These are phyloP conservation scores for Epinephelus malabaricus DNA, from an alignment of 2,797 vertebrate genomes.

Conservation along the genomic window DNA sequence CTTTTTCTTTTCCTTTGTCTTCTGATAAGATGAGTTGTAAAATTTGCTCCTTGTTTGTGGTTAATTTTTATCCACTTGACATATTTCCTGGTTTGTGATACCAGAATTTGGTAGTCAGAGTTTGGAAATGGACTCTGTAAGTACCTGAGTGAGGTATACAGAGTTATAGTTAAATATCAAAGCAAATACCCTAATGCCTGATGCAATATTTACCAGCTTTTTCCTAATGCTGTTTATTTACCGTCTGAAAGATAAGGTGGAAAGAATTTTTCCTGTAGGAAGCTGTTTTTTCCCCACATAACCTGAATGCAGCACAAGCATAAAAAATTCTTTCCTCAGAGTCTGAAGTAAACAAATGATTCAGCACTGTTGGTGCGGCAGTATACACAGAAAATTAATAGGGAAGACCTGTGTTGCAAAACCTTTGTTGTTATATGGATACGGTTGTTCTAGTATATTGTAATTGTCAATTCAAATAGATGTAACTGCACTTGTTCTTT, in stretches of 20 bases:
- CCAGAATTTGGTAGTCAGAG: neutral
- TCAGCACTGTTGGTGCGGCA: conserved; percentile 40
- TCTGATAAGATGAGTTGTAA: neutral
- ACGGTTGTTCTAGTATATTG: neutral
- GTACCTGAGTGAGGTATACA: neutral
- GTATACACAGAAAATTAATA: conserved; percentile 12
- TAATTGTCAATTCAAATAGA: conserved; percentile 11
- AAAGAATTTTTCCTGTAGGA: neutral
- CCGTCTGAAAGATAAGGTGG: neutral
- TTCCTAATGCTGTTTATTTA: neutral
- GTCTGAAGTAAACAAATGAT: conserved; percentile 61
- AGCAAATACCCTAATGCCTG: neutral
- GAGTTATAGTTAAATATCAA: neutral
- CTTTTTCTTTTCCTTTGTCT: neutral
- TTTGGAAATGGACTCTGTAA: neutral
- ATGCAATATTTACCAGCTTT: neutral
- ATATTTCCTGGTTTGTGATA: neutral
- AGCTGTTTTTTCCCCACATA: conserved; percentile 15
- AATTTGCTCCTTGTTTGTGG: neutral
- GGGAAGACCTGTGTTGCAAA: no score
- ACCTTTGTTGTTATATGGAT: neutral
- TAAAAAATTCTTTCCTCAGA: conserved; percentile 41
- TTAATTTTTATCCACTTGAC: neutral
- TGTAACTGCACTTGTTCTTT: neutral
- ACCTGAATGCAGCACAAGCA: conserved; percentile 45